These are phyloP conservation scores for Bubo bubo DNA, from an alignment of 2,113 vertebrate species.

Conservation along the genomic window DNA sequence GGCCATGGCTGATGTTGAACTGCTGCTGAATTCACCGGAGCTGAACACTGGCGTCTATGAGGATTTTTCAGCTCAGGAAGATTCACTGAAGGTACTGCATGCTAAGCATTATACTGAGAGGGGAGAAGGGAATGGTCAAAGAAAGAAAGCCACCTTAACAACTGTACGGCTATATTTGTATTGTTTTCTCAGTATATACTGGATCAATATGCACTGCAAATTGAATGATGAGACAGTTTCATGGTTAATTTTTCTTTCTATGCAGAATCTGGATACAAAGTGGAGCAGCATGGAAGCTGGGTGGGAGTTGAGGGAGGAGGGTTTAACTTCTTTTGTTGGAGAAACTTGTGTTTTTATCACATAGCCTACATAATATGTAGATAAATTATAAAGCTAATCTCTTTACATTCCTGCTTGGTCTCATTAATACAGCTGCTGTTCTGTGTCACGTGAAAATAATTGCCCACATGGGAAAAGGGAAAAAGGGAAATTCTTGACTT, in stretches of 20 bases:
- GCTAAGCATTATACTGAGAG: neutral
- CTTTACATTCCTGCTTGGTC: neutral
- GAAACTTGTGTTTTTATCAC: neutral
- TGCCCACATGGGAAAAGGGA: neutral
- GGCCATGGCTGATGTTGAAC: constrained; percentile 87
- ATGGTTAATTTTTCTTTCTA: neutral
- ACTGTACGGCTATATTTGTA: neutral
- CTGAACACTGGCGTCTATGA: constrained; percentile 85
- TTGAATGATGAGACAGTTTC: neutral
- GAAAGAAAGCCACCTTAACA: neutral
- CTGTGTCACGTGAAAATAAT: neutral
- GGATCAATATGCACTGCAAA: neutral
- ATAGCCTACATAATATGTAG: rapidly evolving
- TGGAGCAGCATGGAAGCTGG: neutral
- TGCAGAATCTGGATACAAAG: neutral
- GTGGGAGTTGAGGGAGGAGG: neutral
- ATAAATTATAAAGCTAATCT: neutral
- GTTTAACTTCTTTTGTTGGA: neutral
- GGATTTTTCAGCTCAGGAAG: constrained; percentile 90
- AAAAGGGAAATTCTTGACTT: neutral
- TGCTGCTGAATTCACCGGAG: constrained; percentile 88
- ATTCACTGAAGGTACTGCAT: constrained; percentile 84
- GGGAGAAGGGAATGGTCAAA: neutral
- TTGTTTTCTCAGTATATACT: neutral
- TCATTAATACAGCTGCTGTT: neutral